Evolutionary conservation across 2,113 vertebrate genomes (phyloP).

Genomic region (Chamaea fasciata): DNA sequence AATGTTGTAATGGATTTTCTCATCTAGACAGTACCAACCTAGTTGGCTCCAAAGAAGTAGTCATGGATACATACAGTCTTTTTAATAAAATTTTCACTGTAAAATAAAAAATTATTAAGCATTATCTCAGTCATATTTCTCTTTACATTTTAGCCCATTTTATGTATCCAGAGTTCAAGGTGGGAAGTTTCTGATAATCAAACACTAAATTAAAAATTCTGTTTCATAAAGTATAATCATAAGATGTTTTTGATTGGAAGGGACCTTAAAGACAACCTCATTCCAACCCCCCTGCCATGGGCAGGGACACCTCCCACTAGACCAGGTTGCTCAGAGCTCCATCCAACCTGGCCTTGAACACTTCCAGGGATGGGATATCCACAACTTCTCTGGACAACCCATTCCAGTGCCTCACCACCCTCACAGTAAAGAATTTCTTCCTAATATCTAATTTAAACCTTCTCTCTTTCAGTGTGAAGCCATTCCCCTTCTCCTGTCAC

Average conservation of each 20-base stretch:
- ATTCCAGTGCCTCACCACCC: not conserved
- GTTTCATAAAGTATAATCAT: not conserved
- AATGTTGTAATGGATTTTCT: not conserved
- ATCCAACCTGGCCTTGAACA: not conserved
- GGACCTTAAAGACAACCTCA: not conserved
- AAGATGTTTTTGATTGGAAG: not conserved
- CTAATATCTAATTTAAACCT: not conserved
- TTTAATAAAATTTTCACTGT: not conserved
- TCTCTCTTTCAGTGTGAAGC: not conserved
- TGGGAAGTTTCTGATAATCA: not conserved
- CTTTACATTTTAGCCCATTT: not conserved
- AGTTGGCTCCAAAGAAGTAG: not conserved
- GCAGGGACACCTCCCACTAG: not conserved
- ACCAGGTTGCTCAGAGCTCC: not conserved
- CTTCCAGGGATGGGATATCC: not conserved
- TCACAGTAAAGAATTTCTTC: not conserved
- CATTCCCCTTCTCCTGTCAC: not conserved
- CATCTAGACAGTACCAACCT: not conserved
- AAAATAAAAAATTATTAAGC: not conserved
- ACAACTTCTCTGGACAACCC: not conserved
- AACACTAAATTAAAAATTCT: not conserved
- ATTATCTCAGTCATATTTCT: not conserved
- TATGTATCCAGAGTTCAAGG: not conserved
- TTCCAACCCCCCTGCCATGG: not conserved
- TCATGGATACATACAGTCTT: not conserved